phyloP scores from a whole-genome alignment of 2,797 vertebrate species.

The Sternotherus odoratus region DNA sequence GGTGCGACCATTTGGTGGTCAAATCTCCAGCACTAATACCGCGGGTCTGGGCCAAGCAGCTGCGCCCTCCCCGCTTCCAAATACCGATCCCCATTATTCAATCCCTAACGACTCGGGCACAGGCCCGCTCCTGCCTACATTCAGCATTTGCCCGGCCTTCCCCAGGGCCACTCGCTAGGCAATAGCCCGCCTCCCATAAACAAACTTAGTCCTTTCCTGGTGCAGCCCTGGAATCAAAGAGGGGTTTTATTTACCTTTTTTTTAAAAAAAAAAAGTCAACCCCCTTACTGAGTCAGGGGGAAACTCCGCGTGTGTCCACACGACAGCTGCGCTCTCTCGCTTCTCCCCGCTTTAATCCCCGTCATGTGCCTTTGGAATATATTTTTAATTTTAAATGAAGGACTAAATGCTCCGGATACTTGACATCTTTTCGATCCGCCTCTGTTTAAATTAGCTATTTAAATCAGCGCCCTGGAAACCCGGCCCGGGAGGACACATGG shows the following conservation, averaged over 20 bases:
- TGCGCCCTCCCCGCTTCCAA: conserved; percentile 66
- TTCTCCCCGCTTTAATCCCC: neutral
- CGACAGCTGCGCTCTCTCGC: conserved; percentile 22
- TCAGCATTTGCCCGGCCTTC: neutral
- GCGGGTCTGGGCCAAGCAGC: conserved; percentile 69
- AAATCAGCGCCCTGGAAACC: neutral
- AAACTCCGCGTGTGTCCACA: neutral
- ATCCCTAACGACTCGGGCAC: conserved; percentile 48
- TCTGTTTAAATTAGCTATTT: neutral
- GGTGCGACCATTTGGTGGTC: conserved; percentile 74
- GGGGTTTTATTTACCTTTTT: neutral
- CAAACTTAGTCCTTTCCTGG: neutral
- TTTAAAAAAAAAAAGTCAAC: neutral
- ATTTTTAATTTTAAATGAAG: neutral
- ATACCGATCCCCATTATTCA: conserved; percentile 62
- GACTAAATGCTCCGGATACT: neutral
- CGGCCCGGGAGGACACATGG: conserved; percentile 1
- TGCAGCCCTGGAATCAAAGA: neutral
- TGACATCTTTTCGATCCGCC: neutral
- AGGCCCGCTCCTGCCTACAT: no score
- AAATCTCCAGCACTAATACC: conserved; percentile 74
- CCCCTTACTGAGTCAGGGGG: neutral
- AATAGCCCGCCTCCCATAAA: neutral
- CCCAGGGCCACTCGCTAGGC: neutral
- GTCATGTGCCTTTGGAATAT: neutral